A percentile compares a stretch with the other conserved stretches of the same genome.
phyloP scores from a whole-genome alignment of 2,888 invertebrate genomes.

The Congeria kusceri region DNA sequence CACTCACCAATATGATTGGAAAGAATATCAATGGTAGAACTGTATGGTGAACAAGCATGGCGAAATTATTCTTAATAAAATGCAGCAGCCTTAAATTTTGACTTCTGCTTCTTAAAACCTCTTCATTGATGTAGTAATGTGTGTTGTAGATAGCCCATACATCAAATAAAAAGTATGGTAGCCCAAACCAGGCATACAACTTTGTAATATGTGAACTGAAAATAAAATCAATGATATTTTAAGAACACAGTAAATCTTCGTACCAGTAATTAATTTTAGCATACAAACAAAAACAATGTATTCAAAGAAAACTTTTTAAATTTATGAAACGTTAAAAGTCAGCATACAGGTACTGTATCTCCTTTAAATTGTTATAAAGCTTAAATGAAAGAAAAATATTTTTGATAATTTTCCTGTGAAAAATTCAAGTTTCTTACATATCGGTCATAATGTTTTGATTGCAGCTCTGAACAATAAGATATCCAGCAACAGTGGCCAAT shows the following conservation, averaged over 20 bases:
- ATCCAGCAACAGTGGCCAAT: conserved; percentile 67
- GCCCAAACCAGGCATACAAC: conserved; percentile 77
- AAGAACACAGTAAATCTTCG: too few species aligned
- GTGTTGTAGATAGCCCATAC: conserved; percentile 78
- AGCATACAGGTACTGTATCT: too few species aligned
- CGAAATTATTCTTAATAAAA: conserved; percentile 64
- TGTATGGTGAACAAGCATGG: conserved; percentile 80
- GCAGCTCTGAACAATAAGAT: conserved; percentile 63
- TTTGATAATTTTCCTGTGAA: not conserved
- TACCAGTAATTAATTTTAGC: too few species aligned
- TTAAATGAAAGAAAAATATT: conserved; percentile 2
- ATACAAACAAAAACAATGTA: too few species aligned
- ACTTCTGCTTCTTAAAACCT: conserved; percentile 23
- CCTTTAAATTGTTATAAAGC: too few species aligned
- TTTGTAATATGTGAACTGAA: conserved; percentile 80
- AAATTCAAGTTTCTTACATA: conserved; percentile 56
- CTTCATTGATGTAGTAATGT: conserved; percentile 62
- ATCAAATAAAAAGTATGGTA: conserved; percentile 82
- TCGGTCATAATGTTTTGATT: conserved; percentile 71
- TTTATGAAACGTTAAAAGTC: too few species aligned
- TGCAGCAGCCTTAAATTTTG: conserved; percentile 41
- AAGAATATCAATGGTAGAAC: conserved; percentile 78
- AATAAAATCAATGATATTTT: too few species aligned
- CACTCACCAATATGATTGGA: conserved; percentile 79
- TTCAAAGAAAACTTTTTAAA: too few species aligned